Conservation (phyloP, 1,140 invertebrate species). For the Octopus bimaculoides region DNA sequence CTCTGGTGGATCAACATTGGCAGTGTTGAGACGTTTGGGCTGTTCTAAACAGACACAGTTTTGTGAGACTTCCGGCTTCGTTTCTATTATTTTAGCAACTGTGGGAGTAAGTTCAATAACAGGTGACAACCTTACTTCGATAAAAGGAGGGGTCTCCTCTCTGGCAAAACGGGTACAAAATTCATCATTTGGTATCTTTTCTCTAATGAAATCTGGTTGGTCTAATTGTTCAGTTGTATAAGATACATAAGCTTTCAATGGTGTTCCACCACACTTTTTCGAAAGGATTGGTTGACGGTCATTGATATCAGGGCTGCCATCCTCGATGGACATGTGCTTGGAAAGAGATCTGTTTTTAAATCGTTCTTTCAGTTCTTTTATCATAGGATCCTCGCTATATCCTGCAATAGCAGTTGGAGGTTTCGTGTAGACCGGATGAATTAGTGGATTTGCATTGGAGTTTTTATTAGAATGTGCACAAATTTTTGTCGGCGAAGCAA, state of each 20-base stretch:
- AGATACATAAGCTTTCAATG: background rate
- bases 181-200: background rate
- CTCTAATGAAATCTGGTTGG: background rate
- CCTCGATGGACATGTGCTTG: background rate
- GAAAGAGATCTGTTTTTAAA: background rate
- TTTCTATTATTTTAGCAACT: background rate
- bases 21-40: background rate
- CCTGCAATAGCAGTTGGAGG: background rate
- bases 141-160: background rate
- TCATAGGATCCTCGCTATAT: background rate
- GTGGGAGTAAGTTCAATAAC: background rate
- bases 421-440: background rate
- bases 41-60: background rate
- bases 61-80: background rate
- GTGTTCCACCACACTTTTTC: background rate
- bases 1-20: background rate
- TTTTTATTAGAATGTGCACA: background rate
- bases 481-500: background rate
- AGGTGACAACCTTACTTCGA: background rate
- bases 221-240: background rate
- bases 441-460: background rate
- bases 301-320: background rate
- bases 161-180: background rate
- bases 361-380: background rate
- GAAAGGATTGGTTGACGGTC: slow-evolving; percentile 6